Conservation (phyloP, 2,888 invertebrate species). For the Lithophane semibrunnea region DNA sequence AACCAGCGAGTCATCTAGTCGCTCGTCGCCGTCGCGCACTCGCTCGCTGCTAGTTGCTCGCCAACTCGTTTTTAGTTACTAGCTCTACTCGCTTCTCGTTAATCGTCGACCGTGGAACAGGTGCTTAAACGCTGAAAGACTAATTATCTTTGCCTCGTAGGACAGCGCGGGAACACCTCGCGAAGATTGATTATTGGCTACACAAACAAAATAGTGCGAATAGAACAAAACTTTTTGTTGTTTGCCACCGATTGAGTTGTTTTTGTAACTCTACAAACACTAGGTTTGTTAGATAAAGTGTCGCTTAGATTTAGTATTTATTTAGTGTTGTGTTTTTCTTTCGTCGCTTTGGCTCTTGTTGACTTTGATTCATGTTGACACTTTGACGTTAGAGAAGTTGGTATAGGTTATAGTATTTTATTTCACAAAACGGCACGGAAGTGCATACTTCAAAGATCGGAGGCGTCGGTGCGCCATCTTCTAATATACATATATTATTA, state of each 20-base stretch:
- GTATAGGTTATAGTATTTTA: too few relatives aligned
- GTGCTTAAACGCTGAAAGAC: slow-evolving; percentile 46
- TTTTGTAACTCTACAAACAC: slow-evolving; percentile 28
- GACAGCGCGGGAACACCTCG: slow-evolving; percentile 31
- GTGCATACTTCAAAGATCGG: too few relatives aligned
- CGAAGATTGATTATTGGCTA: slow-evolving; percentile 63
- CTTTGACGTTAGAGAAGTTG: too few relatives aligned
- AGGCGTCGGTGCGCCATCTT: too few relatives aligned
- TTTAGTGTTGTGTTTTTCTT: background rate
- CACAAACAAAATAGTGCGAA: slow-evolving; percentile 28
- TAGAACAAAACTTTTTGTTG: slow-evolving; percentile 37
- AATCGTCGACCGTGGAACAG: background rate
- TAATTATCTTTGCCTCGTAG: slow-evolving; percentile 55
- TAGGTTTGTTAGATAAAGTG: slow-evolving; percentile 4
- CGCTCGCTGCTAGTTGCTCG: background rate
- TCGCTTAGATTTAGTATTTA: slow-evolving; percentile 10
- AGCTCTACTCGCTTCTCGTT: background rate
- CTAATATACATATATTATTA: too few relatives aligned
- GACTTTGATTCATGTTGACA: background rate
- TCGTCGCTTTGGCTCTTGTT: background rate
- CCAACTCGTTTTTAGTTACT: background rate
- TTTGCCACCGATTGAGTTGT: slow-evolving; percentile 23
- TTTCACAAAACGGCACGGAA: too few relatives aligned
- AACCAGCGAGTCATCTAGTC: background rate
- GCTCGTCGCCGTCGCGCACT: background rate